Evolutionary conservation across 2,113 vertebrate genomes (phyloP).

Genomic region (Eublepharis macularius): DNA sequence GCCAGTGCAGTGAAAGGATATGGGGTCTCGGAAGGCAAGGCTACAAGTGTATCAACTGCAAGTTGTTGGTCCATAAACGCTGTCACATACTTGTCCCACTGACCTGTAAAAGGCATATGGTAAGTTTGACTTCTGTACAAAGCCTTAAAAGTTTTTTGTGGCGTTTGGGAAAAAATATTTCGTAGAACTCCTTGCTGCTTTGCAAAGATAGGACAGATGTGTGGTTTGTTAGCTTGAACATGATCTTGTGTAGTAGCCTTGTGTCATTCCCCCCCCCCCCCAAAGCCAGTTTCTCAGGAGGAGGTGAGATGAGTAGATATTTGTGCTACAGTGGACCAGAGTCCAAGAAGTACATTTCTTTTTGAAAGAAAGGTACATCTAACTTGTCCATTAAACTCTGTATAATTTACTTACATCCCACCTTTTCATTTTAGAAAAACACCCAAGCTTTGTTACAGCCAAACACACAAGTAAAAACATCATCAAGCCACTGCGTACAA

Average conservation of each 20-base stretch:
- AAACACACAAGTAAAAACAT: too few relatives aligned
- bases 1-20: conserved; percentile 98
- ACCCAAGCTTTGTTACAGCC: too few relatives aligned
- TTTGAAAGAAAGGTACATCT: too few relatives aligned
- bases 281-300: neutral
- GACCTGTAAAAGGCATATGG: conserved; percentile 98
- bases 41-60: conserved; percentile 99
- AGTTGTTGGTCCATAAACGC: conserved; percentile 97
- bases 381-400: too few relatives aligned
- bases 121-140: conserved; percentile 66
- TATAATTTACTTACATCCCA: too few relatives aligned
- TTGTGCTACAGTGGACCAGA: neutral
- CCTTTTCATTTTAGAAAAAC: too few relatives aligned
- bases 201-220: rapidly evolving
- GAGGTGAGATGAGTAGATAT: neutral
- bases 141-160: rapidly evolving
- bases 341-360: neutral
- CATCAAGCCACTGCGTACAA: too few relatives aligned
- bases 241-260: neutral
- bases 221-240: rapidly evolving
- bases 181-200: rapidly evolving
- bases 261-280: neutral
- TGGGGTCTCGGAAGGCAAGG: conserved; percentile 95
- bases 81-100: conserved; percentile 93
- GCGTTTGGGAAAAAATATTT: neutral